Evolutionary conservation across 1,140 invertebrate species (phyloP).

Genomic region (Drosophila pseudoananassae): DNA sequence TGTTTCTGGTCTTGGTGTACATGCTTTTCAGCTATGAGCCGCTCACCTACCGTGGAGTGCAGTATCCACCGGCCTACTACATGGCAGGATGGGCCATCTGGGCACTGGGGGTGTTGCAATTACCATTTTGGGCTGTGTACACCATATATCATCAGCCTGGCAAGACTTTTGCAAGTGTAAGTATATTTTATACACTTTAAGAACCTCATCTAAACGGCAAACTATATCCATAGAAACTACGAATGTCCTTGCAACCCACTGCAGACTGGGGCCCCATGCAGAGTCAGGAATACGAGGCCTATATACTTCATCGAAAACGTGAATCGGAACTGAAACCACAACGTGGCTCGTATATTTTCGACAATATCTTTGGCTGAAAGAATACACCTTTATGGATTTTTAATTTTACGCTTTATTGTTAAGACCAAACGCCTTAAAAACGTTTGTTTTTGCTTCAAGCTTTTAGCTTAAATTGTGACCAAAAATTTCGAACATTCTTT

Average conservation of each 20-base stretch:
- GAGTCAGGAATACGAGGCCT: conserved; percentile 57
- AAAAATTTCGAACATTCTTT: conserved; percentile 49
- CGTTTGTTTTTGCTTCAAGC: conserved; percentile 47
- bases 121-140: conserved; percentile 85
- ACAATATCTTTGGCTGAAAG: conserved; percentile 67
- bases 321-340: conserved; percentile 20
- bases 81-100: conserved; percentile 85
- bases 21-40: conserved; percentile 86
- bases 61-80: conserved; percentile 84
- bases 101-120: conserved; percentile 84
- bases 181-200: not conserved
- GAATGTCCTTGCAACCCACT: conserved; percentile 55
- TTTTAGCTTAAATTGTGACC: conserved; percentile 66
- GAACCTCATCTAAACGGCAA: not conserved
- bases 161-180: conserved; percentile 52
- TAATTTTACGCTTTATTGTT: conserved; percentile 63
- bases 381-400: not conserved
- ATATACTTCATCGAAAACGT: conserved; percentile 45
- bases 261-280: conserved; percentile 69
- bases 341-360: conserved; percentile 43
- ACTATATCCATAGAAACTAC: conserved; percentile 41
- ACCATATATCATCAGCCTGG: conserved; percentile 69
- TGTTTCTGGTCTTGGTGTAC: conserved; percentile 89
- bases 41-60: conserved; percentile 84
- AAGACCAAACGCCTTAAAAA: conserved; percentile 42